phyloP scores from a whole-genome alignment of 2,797 vertebrate species.

The Galago senegalensis region DNA sequence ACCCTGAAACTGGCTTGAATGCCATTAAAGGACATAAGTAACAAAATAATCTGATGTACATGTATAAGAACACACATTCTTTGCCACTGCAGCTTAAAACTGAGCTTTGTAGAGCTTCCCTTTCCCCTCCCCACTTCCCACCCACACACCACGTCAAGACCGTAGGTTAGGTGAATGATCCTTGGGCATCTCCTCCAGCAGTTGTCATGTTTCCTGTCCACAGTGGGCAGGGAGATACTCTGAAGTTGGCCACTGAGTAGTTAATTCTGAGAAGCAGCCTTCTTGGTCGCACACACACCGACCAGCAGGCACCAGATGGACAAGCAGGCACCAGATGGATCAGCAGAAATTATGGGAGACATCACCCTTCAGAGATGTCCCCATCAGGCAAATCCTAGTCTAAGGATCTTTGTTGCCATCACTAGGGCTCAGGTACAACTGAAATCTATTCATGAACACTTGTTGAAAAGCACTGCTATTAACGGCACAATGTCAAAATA shows the following conservation, averaged over 20 bases:
- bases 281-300: not conserved
- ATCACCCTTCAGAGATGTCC: not conserved
- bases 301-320: not conserved
- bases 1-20: not conserved
- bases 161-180: no score
- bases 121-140: not conserved
- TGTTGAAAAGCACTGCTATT: not conserved
- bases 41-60: not conserved
- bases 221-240: not conserved
- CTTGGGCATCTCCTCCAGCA: not conserved
- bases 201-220: not conserved
- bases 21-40: not conserved
- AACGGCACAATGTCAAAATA: not conserved
- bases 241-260: not conserved
- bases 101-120: not conserved
- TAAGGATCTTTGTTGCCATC: not conserved
- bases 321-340: not conserved
- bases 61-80: not conserved
- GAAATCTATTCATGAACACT: not conserved
- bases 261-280: not conserved
- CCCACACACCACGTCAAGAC: not conserved
- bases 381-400: not conserved
- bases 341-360: not conserved
- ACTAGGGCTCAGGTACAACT: not conserved
- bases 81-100: not conserved